Conservation (phyloP, 2,113 vertebrate genomes). For the Dasyornis broadbenti region DNA sequence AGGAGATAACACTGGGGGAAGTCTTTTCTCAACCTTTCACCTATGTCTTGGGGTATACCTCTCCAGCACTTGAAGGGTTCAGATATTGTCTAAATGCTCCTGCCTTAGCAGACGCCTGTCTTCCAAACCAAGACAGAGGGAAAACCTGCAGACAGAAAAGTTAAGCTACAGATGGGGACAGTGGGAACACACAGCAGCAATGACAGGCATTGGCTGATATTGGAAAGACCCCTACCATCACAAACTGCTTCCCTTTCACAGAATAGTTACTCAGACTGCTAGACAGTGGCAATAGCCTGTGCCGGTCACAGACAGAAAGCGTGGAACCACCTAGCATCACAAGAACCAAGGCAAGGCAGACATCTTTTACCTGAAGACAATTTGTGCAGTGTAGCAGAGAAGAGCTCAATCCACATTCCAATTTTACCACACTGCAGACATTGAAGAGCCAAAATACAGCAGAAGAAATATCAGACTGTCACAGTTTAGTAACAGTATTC, state of each 20-base stretch:
- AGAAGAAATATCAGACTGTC: background rate
- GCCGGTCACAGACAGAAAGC: background rate
- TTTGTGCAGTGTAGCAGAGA: background rate
- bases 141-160: fast-evolving
- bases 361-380: background rate
- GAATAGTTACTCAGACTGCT: background rate
- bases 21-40: too few relatives aligned
- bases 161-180: background rate
- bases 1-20: too few relatives aligned
- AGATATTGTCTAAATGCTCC: too few relatives aligned
- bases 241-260: background rate
- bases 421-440: background rate
- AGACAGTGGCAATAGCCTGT: background rate
- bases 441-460: background rate
- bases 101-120: too few relatives aligned
- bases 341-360: background rate
- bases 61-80: too few relatives aligned
- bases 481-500: background rate
- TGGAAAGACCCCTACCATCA: background rate
- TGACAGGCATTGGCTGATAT: background rate
- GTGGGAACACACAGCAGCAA: background rate
- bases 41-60: too few relatives aligned
- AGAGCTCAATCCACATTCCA: background rate
- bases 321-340: background rate
- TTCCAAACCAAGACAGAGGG: too few relatives aligned